Conservation (phyloP, 2,113 vertebrate genomes). For the Actenoides hombroni region DNA sequence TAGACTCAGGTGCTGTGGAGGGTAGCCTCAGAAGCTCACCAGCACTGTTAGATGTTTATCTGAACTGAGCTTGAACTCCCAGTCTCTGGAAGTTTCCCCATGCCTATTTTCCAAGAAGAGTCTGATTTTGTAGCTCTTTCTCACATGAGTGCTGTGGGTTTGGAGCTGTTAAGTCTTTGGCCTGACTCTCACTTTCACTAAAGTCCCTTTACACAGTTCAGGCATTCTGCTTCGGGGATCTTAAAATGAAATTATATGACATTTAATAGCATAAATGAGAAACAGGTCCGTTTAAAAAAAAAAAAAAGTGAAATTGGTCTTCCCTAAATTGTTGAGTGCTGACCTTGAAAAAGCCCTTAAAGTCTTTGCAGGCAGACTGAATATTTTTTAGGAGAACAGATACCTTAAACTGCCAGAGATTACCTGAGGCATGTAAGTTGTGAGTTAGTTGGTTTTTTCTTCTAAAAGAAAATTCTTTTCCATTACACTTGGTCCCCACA, state of each 20-base stretch:
- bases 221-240: neutral
- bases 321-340: neutral
- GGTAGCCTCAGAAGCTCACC: neutral
- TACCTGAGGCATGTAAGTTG: neutral
- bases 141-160: rapidly evolving
- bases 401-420: neutral
- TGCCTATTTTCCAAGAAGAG: neutral
- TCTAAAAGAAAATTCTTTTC: slow-evolving; percentile 19
- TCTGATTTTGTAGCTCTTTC: neutral
- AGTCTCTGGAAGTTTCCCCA: neutral
- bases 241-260: slow-evolving; percentile 18
- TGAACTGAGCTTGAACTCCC: slow-evolving; percentile 21
- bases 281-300: neutral
- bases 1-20: neutral
- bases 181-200: neutral
- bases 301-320: neutral
- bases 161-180: neutral
- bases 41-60: neutral
- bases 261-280: slow-evolving; percentile 34
- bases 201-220: neutral
- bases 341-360: neutral
- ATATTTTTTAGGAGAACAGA: neutral
- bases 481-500: neutral
- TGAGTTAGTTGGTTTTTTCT: neutral
- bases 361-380: neutral